Evolutionary conservation across 2,797 vertebrate species (phyloP).

Genomic region (Choloepus didactylus): DNA sequence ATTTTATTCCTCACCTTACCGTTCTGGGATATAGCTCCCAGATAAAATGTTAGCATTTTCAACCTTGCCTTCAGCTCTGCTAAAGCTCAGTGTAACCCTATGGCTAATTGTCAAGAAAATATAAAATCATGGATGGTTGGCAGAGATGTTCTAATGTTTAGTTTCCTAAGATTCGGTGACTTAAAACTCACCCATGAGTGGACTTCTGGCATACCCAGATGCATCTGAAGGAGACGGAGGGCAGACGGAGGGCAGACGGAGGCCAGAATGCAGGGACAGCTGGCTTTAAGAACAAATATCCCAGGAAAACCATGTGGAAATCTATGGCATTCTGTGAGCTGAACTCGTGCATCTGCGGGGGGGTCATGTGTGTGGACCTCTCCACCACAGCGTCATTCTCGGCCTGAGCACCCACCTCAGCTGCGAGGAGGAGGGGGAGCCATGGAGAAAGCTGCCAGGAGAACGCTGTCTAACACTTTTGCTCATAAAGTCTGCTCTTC

Average conservation of each 20-base stretch:
- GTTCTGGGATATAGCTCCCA: neutral
- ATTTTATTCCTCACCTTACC: neutral
- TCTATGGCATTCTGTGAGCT: no score
- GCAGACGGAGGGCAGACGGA: no score
- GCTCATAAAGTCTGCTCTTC: neutral
- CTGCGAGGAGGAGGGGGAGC: neutral
- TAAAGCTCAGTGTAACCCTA: neutral
- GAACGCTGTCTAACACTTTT: neutral
- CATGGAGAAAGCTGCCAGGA: neutral
- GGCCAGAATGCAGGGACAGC: no score
- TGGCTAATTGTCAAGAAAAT: neutral
- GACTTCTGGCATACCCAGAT: no score
- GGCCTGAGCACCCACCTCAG: neutral
- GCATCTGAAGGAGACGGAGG: no score
- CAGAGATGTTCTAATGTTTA: no score
- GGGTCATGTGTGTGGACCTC: neutral
- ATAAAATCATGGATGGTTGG: neutral
- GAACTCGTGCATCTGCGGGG: neutral
- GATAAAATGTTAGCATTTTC: neutral
- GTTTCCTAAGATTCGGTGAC: neutral
- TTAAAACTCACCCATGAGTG: no score
- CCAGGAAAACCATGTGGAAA: no score
- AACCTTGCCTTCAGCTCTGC: neutral
- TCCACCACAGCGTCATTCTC: neutral
- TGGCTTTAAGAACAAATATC: no score